Conservation (phyloP, 2,888 invertebrate species). For the Melanophora roralis region DNA sequence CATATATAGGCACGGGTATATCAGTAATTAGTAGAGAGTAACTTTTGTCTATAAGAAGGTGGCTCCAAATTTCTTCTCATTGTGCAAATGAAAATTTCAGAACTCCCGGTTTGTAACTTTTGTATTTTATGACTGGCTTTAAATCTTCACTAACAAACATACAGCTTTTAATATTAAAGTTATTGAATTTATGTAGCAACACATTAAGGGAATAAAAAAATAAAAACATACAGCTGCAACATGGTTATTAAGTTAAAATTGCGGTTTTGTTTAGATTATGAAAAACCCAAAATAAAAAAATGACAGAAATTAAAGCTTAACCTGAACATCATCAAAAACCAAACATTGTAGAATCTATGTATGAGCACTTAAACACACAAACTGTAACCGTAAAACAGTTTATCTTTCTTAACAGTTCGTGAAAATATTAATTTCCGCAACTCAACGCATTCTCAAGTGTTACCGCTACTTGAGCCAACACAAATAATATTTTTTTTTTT, state of each 20-base stretch:
- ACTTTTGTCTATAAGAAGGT: too few species aligned
- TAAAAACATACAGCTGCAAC: constrained; percentile 16
- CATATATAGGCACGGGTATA: too few species aligned
- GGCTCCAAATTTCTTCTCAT: not conserved
- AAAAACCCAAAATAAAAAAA: constrained; percentile 14
- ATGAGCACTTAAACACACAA: too few species aligned
- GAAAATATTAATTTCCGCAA: constrained; percentile 58
- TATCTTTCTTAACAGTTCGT: constrained; percentile 55
- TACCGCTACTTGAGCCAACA: constrained; percentile 62
- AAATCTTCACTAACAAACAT: constrained; percentile 18
- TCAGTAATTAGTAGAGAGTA: too few species aligned
- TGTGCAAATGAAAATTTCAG: constrained; percentile 16
- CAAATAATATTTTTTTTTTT: constrained; percentile 57
- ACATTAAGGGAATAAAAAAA: constrained; percentile 4
- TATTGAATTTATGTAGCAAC: constrained; percentile 24
- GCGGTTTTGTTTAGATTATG: constrained; percentile 49
- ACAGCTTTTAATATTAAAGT: constrained; percentile 1
- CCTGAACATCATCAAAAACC: not conserved
- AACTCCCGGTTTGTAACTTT: constrained; percentile 40
- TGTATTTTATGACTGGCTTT: constrained; percentile 37
- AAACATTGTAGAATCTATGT: not conserved
- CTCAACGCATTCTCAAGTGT: constrained; percentile 64
- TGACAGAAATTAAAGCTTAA: not conserved
- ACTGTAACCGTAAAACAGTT: constrained; percentile 32
- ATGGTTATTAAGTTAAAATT: constrained; percentile 49